Evolutionary conservation across 1,140 invertebrate species (phyloP).

Genomic region (Diachasma alloeum): DNA sequence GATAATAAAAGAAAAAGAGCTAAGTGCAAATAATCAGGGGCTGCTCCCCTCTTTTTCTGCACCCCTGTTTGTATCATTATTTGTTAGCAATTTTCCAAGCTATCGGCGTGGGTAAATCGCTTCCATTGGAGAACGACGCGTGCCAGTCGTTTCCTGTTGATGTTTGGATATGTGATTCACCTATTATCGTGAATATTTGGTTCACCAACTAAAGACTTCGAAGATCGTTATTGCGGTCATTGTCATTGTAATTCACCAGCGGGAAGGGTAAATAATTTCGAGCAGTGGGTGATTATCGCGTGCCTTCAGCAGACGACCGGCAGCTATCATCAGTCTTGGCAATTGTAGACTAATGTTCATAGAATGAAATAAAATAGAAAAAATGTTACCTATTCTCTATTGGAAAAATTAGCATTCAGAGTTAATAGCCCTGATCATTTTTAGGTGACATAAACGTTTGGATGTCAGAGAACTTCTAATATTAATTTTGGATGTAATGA

Average conservation of each 20-base stretch:
- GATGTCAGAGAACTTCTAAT: too few species aligned
- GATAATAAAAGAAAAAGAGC: neutral
- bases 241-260: constrained; percentile 56
- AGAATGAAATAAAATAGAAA: neutral
- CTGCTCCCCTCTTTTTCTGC: constrained; percentile 25
- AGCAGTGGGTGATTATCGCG: constrained; percentile 41
- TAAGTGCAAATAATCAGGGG: neutral
- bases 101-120: constrained; percentile 38
- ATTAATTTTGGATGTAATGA: too few species aligned
- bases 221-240: constrained; percentile 56
- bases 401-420: neutral
- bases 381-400: neutral
- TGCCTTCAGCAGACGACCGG: constrained; percentile 48
- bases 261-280: constrained; percentile 50
- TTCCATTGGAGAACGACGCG: constrained; percentile 26
- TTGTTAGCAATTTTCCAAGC: constrained; percentile 60
- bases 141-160: constrained; percentile 29
- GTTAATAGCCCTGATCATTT: too few species aligned
- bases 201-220: constrained; percentile 43
- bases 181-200: constrained; percentile 34
- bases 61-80: constrained; percentile 49
- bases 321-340: constrained; percentile 30
- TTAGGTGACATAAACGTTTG: too few species aligned
- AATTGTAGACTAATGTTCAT: constrained; percentile 9
- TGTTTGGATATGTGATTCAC: constrained; percentile 36